A percentile compares a stretch with the other conserved stretches of the same genome.
These are phyloP conservation scores for Orthonevra nobilis DNA, from an alignment of 2,888 invertebrate species.

Conservation along the genomic window DNA sequence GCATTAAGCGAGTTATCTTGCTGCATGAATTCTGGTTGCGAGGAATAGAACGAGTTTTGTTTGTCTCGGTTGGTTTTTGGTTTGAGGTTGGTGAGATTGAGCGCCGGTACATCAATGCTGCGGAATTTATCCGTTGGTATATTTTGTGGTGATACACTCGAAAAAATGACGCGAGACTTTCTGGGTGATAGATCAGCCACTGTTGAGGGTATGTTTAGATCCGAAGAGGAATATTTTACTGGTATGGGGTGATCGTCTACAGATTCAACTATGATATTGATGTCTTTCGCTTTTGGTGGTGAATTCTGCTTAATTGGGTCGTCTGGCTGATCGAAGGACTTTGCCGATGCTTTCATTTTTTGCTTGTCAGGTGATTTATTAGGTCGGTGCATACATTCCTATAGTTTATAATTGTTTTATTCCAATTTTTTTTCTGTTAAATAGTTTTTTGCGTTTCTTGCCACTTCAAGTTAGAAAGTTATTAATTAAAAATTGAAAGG, in stretches of 20 bases:
- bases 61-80: slow-evolving; percentile 34
- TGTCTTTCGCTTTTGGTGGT: neutral
- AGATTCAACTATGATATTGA: slow-evolving; percentile 40
- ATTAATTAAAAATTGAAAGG: slow-evolving; percentile 8
- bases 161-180: neutral
- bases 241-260: slow-evolving; percentile 10
- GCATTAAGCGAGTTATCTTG: slow-evolving; percentile 53
- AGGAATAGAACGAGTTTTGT: slow-evolving; percentile 74
- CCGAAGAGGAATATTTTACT: neutral
- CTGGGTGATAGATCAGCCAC: slow-evolving; percentile 8
- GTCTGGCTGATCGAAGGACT: neutral
- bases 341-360: slow-evolving; percentile 23
- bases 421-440: too few species aligned
- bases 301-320: slow-evolving; percentile 28
- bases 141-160: neutral
- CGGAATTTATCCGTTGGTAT: slow-evolving; percentile 21
- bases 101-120: slow-evolving; percentile 43
- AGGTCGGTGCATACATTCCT: slow-evolving; percentile 60
- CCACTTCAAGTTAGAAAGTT: slow-evolving; percentile 10
- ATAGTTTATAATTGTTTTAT: too few species aligned
- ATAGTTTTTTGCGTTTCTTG: too few species aligned
- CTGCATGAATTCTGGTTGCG: slow-evolving; percentile 76
- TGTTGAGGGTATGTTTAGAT: slow-evolving; percentile 32
- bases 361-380: slow-evolving; percentile 55
- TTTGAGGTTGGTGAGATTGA: slow-evolving; percentile 46